Base-by-base conservation (phyloP, 2,797 vertebrate genomes). In the Peromyscus attwateri region DNA sequence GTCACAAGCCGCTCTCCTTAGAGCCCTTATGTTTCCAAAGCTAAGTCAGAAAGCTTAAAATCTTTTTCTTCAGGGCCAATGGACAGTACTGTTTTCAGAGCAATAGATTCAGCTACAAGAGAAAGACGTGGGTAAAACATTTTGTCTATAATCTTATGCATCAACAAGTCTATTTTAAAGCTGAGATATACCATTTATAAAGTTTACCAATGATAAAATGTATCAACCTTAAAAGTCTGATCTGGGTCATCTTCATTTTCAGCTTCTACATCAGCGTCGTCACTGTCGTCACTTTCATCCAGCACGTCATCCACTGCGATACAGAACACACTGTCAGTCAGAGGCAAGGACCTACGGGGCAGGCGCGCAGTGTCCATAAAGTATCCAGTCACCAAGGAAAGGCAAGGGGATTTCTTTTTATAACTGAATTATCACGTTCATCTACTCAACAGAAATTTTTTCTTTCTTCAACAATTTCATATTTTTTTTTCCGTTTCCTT, bases 231-330 rank as follows among this genome's bases (percentile, higher is more conserved):
- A 95, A 98, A 97, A 89, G 94, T 97, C 62, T 98, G 98, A 97
- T 99, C 99, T 97, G 99, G 99, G 75, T 99, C 99, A 89, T 99
- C 99, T 85, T 99, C 99, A 85, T 99, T 98, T 97, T 99, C 99
- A 0, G 99, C 98, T 97, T 99, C 99, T 88, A 98, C 98, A 95
- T 99, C 99, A 0, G 97, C 98, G 92, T 99, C 99, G 93, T 99
- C 99, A 0, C 99, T 99, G 98, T 99, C 99, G 93, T 99, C 99
- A 84, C 99, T 99, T 96, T 99, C 99, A 98, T 99, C 99, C 94
- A 99, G 99, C 87, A 99, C 99, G 93, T 99, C 99, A 98, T 99
- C 99, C 99, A 99, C 99, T 99, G 98, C 43, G 95, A 98, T 11
- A 98, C 43, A 98, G 98, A 98, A 97, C 37, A 79, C 89, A 98